Conservation (phyloP, 2,888 invertebrate species). For the Cephus runcator region DNA sequence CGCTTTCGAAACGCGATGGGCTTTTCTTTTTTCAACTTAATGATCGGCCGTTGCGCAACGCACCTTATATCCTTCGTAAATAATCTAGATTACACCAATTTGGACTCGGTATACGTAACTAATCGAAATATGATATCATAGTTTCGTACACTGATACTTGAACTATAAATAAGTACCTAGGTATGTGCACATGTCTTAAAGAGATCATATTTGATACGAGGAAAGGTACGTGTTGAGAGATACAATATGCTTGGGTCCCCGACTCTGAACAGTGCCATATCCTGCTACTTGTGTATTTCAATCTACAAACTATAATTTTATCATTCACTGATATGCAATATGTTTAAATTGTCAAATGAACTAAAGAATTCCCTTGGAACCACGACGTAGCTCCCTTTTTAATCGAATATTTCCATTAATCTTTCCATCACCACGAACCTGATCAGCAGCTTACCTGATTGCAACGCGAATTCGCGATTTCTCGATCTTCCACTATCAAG, state of each 20-base stretch:
- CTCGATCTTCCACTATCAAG: background rate
- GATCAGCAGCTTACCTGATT: constrained; percentile 35
- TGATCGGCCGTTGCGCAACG: background rate
- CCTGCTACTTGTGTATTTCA: background rate
- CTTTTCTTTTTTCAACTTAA: background rate
- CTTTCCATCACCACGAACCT: background rate
- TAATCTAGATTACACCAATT: background rate
- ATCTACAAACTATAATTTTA: background rate
- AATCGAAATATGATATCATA: background rate
- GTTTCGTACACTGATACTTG: background rate
- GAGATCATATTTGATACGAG: background rate
- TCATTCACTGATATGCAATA: background rate
- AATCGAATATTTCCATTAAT: background rate
- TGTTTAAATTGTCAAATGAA: background rate
- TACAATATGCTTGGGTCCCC: background rate
- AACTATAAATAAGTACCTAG: background rate
- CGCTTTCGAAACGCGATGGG: constrained; percentile 19
- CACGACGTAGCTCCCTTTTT: background rate
- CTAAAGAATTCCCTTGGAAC: background rate
- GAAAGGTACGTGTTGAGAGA: background rate
- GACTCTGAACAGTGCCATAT: background rate
- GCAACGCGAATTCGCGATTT: constrained; percentile 26
- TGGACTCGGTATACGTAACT: background rate
- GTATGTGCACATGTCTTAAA: background rate
- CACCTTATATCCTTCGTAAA: background rate